phyloP scores from a whole-genome alignment of 2,113 vertebrate species.

The Rhea americana region DNA sequence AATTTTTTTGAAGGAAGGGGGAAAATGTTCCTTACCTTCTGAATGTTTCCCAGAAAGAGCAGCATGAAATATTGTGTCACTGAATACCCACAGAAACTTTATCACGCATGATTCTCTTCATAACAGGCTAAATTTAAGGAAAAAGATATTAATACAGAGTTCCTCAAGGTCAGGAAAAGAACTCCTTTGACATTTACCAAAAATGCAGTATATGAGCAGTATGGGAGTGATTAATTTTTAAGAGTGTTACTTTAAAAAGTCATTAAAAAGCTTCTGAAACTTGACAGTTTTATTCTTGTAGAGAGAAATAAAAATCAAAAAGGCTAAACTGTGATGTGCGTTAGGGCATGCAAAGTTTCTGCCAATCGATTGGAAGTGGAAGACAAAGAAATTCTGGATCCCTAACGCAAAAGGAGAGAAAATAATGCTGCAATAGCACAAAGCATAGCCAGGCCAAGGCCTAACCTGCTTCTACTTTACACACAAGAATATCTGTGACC shows the following conservation, averaged over 20 bases:
- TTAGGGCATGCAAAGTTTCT: neutral
- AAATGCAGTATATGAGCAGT: neutral
- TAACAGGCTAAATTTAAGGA: neutral
- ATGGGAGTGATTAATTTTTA: neutral
- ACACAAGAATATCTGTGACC: neutral
- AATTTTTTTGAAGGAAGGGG: neutral
- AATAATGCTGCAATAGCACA: neutral
- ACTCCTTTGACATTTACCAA: neutral
- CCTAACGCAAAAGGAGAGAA: neutral
- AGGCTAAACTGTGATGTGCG: neutral
- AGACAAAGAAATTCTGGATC: neutral
- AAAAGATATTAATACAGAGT: neutral
- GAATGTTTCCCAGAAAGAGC: neutral
- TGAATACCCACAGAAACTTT: neutral
- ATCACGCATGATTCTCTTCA: neutral
- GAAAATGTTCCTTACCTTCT: neutral
- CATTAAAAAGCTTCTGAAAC: neutral
- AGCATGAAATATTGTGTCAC: neutral
- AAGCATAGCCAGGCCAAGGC: neutral
- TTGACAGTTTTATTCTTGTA: neutral
- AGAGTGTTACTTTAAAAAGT: neutral
- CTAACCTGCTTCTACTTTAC: neutral
- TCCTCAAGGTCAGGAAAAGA: neutral
- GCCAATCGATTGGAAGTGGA: neutral
- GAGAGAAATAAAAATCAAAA: neutral